These are phyloP conservation scores for Todiramphus saurophagus DNA, from an alignment of 2,113 vertebrate genomes.

Conservation along the genomic window DNA sequence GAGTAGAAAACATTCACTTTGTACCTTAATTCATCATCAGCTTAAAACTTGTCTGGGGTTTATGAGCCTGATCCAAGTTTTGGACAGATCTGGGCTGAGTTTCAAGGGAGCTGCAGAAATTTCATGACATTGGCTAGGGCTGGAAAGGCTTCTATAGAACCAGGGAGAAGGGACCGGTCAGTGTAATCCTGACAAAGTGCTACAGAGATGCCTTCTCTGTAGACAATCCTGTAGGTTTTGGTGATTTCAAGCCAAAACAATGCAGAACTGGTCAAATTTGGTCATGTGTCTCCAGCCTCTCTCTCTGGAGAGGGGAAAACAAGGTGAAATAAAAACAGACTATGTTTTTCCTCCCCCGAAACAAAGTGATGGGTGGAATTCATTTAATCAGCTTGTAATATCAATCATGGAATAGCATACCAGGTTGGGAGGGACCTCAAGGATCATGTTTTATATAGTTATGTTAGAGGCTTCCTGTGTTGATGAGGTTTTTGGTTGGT, in stretches of 20 bases:
- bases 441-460: neutral
- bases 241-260: neutral
- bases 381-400: neutral
- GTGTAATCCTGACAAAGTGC: neutral
- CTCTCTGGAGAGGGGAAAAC: neutral
- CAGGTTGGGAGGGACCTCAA: neutral
- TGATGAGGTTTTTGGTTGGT: neutral
- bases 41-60: conserved; percentile 47
- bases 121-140: neutral
- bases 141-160: neutral
- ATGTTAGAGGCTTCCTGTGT: neutral
- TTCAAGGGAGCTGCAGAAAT: conserved; percentile 57
- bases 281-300: neutral
- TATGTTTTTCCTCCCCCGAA: neutral
- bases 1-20: conserved; percentile 47
- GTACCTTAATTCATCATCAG: conserved; percentile 65
- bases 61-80: conserved; percentile 41
- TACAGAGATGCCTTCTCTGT: neutral
- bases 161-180: neutral
- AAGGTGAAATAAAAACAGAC: neutral
- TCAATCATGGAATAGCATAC: neutral
- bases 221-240: neutral
- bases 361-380: neutral
- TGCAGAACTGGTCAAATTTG: neutral
- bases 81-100: conserved; percentile 58